Evolutionary conservation across 2,113 vertebrate genomes (phyloP).

Genomic region (Megaptera novaeangliae): DNA sequence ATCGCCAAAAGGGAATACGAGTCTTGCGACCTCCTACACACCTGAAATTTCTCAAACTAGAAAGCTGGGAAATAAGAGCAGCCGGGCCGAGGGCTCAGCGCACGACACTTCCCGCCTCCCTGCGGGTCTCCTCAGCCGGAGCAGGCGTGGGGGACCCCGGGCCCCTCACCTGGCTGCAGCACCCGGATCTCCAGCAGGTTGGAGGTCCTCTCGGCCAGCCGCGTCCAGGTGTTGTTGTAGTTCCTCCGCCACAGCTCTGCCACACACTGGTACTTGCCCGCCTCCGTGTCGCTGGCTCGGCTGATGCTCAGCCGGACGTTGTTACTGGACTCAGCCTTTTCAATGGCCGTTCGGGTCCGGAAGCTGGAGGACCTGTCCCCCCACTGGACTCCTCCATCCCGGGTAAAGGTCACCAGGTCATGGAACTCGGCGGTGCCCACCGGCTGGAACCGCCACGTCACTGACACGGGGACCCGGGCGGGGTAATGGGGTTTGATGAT

Average conservation of each 20-base stretch:
- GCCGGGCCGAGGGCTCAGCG: rapidly evolving
- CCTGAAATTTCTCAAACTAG: background rate
- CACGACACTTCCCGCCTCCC: rapidly evolving
- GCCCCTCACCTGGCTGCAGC: slow-evolving; percentile 87
- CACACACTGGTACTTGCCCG: slow-evolving; percentile 95
- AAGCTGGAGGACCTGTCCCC: slow-evolving; percentile 86
- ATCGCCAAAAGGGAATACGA: background rate
- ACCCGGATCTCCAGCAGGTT: slow-evolving; percentile 96
- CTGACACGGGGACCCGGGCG: slow-evolving; percentile 88
- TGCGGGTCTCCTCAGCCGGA: rapidly evolving
- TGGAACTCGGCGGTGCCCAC: slow-evolving; percentile 84
- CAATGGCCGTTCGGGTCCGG: slow-evolving; percentile 92
- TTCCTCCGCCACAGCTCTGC: slow-evolving; percentile 93
- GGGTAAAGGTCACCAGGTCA: slow-evolving; percentile 94
- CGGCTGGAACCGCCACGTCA: slow-evolving; percentile 96
- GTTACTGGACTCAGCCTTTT: slow-evolving; percentile 92
- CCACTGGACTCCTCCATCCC: slow-evolving; percentile 94
- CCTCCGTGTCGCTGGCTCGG: slow-evolving; percentile 91
- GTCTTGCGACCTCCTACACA: rapidly evolving
- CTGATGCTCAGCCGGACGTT: slow-evolving; percentile 95
- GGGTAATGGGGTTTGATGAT: slow-evolving; percentile 96
- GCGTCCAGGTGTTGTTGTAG: slow-evolving; percentile 91
- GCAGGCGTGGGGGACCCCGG: rapidly evolving
- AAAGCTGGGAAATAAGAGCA: background rate
- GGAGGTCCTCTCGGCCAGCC: slow-evolving; percentile 92